phyloP scores from a whole-genome alignment of 2,113 vertebrate species.

The Phycodurus eques region DNA sequence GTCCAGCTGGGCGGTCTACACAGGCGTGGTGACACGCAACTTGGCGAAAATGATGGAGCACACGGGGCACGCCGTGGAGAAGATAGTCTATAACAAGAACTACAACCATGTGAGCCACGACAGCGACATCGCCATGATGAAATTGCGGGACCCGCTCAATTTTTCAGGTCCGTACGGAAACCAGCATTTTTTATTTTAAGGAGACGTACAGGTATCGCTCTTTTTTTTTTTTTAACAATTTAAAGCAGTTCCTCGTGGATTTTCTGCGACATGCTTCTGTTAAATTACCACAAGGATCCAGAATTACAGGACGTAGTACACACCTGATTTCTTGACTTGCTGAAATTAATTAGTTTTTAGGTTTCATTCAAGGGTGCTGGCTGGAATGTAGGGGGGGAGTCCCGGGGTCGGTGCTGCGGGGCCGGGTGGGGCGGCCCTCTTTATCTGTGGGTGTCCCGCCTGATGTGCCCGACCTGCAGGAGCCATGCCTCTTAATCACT shows the following conservation, averaged over 20 bases:
- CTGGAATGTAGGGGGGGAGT: no score
- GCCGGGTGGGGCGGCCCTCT: no score
- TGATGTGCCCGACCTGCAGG: no score
- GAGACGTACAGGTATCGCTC: background rate
- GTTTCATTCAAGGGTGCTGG: no score
- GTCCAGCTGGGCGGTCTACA: constrained; percentile 79
- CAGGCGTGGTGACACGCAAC: constrained; percentile 72
- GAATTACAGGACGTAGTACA: no score
- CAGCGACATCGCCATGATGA: constrained; percentile 84
- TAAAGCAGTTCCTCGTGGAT: background rate
- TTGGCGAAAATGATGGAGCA: constrained; percentile 51
- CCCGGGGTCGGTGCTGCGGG: no score
- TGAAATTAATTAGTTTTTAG: no score
- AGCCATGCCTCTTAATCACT: no score
- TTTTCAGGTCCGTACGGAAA: constrained; percentile 76
- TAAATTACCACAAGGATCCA: no score
- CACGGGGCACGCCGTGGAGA: constrained; percentile 72
- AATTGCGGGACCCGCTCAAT: constrained; percentile 75
- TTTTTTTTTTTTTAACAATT: background rate
- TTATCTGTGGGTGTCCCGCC: no score
- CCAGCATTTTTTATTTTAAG: background rate
- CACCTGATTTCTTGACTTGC: no score
- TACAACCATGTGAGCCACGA: constrained; percentile 81
- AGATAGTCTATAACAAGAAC: constrained; percentile 78
- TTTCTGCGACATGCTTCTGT: no score